phyloP scores from a whole-genome alignment of 2,888 invertebrate genomes.

The Malacosoma neustria region DNA sequence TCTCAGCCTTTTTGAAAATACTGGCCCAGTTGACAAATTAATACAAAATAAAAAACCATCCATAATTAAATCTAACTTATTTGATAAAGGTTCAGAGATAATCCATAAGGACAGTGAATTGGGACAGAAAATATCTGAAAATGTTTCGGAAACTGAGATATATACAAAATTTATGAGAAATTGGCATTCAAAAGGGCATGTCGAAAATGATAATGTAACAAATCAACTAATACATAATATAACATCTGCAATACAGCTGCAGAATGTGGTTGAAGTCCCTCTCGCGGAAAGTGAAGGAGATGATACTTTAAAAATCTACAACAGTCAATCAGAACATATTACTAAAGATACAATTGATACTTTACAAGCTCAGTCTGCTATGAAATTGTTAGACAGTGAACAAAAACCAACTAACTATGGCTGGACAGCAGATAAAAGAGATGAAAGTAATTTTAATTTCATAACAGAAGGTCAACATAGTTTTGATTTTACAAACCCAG shows the following conservation, averaged over 20 bases:
- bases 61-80: neutral
- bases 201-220: constrained; percentile 44
- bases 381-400: constrained; percentile 35
- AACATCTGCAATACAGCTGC: constrained; percentile 52
- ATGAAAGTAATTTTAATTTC: constrained; percentile 4
- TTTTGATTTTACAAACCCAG: constrained; percentile 2
- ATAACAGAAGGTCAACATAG: constrained; percentile 6
- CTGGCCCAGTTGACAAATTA: constrained; percentile 8
- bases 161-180: too few species aligned
- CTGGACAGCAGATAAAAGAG: constrained; percentile 29
- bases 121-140: constrained; percentile 41
- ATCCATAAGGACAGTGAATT: constrained; percentile 10
- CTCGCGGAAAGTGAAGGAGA: constrained; percentile 24
- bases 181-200: too few species aligned
- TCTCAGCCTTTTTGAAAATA: constrained; percentile 25
- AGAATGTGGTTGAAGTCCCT: constrained; percentile 47
- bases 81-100: neutral
- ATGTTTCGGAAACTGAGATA: constrained; percentile 54
- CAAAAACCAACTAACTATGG: constrained; percentile 26
- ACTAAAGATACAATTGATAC: constrained; percentile 51
- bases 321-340: constrained; percentile 35
- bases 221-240: constrained; percentile 56
- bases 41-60: neutral
- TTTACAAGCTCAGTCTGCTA: constrained; percentile 43
- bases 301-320: constrained; percentile 23